These are phyloP conservation scores for Crioceris asparagi DNA, from an alignment of 2,888 invertebrate genomes.

Conservation along the genomic window DNA sequence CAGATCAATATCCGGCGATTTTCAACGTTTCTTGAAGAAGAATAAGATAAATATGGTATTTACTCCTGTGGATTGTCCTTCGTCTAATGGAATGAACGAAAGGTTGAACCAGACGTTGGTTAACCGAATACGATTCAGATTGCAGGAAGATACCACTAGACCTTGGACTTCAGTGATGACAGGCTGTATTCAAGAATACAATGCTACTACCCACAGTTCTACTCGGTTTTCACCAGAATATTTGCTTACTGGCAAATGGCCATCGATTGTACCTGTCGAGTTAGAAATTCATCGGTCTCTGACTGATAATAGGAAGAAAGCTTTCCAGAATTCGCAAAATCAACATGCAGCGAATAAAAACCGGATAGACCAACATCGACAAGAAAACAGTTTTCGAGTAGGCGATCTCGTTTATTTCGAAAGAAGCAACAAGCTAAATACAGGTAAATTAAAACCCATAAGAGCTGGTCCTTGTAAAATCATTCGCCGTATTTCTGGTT, in stretches of 20 bases:
- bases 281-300: not conserved
- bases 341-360: not conserved
- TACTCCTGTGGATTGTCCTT: not conserved
- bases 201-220: not conserved
- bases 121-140: not conserved
- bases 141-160: not conserved
- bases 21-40: too few relatives aligned
- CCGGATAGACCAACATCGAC: too few relatives aligned
- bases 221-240: not conserved
- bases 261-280: not conserved
- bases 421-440: too few relatives aligned
- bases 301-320: not conserved
- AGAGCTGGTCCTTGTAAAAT: too few relatives aligned
- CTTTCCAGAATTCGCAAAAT: not conserved
- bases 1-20: too few relatives aligned
- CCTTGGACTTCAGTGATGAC: not conserved
- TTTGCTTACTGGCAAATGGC: not conserved
- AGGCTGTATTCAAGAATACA: not conserved
- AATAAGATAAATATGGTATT: not conserved
- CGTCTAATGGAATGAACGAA: not conserved
- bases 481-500: too few relatives aligned
- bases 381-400: too few relatives aligned
- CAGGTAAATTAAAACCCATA: too few relatives aligned
- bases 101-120: constrained; percentile 1
- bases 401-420: too few relatives aligned